Percentiles rank a stretch among this genome's conserved stretches.
Evolutionary conservation across 2,113 vertebrate species (phyloP).

Genomic region (Haemorhous mexicanus): DNA sequence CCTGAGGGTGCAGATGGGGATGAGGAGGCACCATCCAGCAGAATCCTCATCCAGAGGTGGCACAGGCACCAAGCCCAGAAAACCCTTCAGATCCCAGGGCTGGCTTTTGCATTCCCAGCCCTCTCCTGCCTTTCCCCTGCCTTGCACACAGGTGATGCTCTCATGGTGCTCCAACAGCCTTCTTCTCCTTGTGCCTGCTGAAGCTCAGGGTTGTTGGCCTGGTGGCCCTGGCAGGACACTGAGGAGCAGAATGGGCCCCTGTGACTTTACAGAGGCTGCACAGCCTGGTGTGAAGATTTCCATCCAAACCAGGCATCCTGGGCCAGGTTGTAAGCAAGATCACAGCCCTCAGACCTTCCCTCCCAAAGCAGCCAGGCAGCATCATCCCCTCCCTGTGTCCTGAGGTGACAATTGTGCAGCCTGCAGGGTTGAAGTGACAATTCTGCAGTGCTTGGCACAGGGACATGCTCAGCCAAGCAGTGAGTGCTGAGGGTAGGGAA

Average conservation of each 20-base stretch:
- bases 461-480: fast-evolving
- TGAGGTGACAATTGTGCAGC: background rate
- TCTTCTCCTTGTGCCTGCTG: background rate
- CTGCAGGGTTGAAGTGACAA: background rate
- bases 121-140: background rate
- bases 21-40: background rate
- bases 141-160: background rate
- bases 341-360: background rate
- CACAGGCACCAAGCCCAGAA: background rate
- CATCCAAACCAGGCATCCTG: fast-evolving
- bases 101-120: background rate
- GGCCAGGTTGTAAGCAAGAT: background rate
- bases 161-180: background rate
- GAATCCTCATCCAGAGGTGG: background rate
- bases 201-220: fast-evolving
- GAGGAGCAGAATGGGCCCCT: background rate
- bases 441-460: background rate
- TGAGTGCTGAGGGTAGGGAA: background rate
- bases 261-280: background rate
- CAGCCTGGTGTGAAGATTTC: background rate
- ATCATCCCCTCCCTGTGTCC: background rate
- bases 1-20: fast-evolving
- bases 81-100: background rate
- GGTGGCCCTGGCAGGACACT: background rate
- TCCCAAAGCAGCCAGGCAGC: background rate